Base-by-base conservation (phyloP, 2,888 invertebrate genomes). In the Mythimna albipuncta region DNA sequence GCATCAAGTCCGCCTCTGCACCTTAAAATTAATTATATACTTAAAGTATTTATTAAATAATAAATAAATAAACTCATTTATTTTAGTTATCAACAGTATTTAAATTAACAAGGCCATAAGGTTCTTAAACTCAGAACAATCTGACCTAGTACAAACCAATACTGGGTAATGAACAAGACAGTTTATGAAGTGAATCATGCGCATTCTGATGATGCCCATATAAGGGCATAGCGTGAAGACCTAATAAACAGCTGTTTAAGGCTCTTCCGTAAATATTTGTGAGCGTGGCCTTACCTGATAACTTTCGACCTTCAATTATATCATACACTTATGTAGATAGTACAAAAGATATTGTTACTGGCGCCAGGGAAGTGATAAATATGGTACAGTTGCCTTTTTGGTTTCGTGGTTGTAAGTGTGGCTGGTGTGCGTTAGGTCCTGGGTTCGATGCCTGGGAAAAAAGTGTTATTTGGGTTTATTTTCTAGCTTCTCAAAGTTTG, bases 181-280 rank as follows among this genome's bases (percentile, higher is more conserved):
- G 54, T 75, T 75, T 54, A 79, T 58, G 72, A 52, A 62, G 79
- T 75, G 75, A 75, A 79, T 75, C 75, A 75, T 52, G 32, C 58
- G 59, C 50, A 66, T 55, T 44, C 47, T 44, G 44, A 9, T 16
- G 32, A 11, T 32, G 32, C 1, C 79, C 72, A 1, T 19, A 72
- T 6, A 55, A 41, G 75, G 75, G 13, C n/a, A 55, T 76, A 47
- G 4, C n/a, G 47, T 41, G 79, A 76, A 76, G 79, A 76, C 79
- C 75, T 79, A 76, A 76, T 76, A 76, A 79, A 59, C 77, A 50
- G 73, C 72, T 52, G 44, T 21, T 58, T 44, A 64, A 79, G 75
- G 75, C 32, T 16, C 64, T 76, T 76, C 75, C 75, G 75, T 47
- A 52, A 47, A 55, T 79, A 64, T 79, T 54, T 79, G 72, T 54